phyloP scores from a whole-genome alignment of 92 coral and sea anemone genomes.

The Chrysogorgia sp. region DNA sequence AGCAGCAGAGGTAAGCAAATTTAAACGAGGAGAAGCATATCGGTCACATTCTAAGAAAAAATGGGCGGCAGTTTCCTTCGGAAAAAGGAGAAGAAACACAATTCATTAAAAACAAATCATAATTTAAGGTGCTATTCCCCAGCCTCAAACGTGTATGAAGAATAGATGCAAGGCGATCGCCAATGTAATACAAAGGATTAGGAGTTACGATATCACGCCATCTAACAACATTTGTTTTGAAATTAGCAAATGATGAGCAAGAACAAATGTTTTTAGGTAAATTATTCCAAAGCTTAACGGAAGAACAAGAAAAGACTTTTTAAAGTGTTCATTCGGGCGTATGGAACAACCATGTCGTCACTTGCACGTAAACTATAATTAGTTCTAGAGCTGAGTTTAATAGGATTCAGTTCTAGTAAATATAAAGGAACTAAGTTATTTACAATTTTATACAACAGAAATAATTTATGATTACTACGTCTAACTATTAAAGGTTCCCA shows the following conservation, averaged over 20 bases:
- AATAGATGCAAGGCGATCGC: conserved; percentile 3
- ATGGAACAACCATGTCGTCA: conserved; percentile 1
- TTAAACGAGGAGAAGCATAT: too few species aligned
- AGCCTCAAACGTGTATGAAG: conserved; percentile 2
- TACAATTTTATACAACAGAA: background rate
- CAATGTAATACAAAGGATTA: background rate
- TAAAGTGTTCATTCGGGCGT: background rate
- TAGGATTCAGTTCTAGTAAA: background rate
- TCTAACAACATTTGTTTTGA: too few species aligned
- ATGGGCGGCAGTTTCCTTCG: too few species aligned
- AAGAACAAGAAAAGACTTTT: background rate
- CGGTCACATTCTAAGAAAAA: too few species aligned
- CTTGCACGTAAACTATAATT: conserved; percentile 3
- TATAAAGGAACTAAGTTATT: background rate
- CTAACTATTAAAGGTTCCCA: background rate
- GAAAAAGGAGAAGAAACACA: conserved; percentile 14
- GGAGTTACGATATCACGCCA: background rate
- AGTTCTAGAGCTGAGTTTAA: background rate
- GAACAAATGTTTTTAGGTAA: background rate
- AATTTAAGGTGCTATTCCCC: background rate
- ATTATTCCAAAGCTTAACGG: background rate
- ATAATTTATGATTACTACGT: conserved; percentile 5
- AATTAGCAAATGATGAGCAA: background rate
- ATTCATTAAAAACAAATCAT: background rate
- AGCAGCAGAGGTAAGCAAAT: conserved; percentile 2